Conservation (phyloP, 2,113 vertebrate genomes). For the Anas platyrhynchos region DNA sequence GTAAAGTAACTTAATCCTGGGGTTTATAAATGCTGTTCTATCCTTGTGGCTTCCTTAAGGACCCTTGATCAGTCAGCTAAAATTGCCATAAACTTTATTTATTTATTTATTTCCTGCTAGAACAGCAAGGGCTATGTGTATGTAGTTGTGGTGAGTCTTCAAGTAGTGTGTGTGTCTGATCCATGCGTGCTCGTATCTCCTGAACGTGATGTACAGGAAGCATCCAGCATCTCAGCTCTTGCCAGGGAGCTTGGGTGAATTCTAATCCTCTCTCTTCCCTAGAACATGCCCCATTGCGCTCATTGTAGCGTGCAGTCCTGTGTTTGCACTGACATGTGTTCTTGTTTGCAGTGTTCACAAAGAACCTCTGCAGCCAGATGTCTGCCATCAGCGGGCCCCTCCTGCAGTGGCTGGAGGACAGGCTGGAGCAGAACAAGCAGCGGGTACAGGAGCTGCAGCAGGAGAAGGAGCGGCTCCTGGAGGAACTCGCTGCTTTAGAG, state of each 20-base stretch:
- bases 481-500: slow-evolving; percentile 86
- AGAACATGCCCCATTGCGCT: too few relatives aligned
- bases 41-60: neutral
- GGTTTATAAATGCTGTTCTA: neutral
- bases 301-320: neutral
- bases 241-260: neutral
- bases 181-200: neutral
- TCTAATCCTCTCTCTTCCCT: neutral
- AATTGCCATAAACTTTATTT: neutral
- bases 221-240: neutral
- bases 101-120: neutral
- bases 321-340: neutral
- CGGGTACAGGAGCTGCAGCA: slow-evolving; percentile 86
- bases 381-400: slow-evolving; percentile 96
- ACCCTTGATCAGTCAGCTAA: neutral
- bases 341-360: slow-evolving; percentile 86
- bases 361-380: slow-evolving; percentile 99
- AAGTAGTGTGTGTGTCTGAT: neutral
- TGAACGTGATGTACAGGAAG: neutral
- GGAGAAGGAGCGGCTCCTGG: slow-evolving; percentile 89
- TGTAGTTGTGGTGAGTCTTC: neutral
- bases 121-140: neutral
- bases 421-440: slow-evolving; percentile 93
- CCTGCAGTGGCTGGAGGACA: slow-evolving; percentile 97
- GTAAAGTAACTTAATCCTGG: neutral